Conservation (phyloP, 2,797 vertebrate genomes). For the Pelodytes ibericus region DNA sequence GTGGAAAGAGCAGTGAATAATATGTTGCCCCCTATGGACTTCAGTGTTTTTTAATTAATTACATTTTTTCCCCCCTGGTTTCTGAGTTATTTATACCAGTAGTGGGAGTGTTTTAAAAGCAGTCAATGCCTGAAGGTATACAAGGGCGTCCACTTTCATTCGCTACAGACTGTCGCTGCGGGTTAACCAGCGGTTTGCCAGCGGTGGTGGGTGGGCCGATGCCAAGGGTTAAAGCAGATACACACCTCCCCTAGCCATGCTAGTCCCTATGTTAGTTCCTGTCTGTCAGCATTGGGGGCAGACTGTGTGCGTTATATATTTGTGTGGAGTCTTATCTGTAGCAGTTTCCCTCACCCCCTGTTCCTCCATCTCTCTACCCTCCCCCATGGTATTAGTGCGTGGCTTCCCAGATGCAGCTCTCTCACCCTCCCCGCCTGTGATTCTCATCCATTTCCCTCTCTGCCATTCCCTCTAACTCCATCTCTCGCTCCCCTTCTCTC, state of each 20-base stretch:
- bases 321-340: constrained; percentile 5
- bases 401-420: constrained; percentile 30
- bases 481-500: not conserved
- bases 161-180: not conserved
- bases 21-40: too few species aligned
- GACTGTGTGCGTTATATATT: constrained; percentile 28
- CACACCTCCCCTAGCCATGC: not conserved
- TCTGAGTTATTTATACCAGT: not conserved
- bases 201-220: not conserved
- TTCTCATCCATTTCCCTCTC: constrained; percentile 39
- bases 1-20: too few species aligned
- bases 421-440: constrained; percentile 6
- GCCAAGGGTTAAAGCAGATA: not conserved
- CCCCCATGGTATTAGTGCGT: constrained; percentile 23
- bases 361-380: not conserved
- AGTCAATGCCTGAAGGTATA: not conserved
- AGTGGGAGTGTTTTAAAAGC: not conserved
- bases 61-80: too few species aligned
- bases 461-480: constrained; percentile 18
- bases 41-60: too few species aligned
- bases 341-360: not conserved
- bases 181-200: constrained; percentile 12
- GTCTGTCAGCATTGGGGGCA: constrained; percentile 12
- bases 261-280: not conserved
- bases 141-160: not conserved